These are phyloP conservation scores for Laticauda laticaudata DNA, from an alignment of 2,113 vertebrate species.

Conservation along the genomic window DNA sequence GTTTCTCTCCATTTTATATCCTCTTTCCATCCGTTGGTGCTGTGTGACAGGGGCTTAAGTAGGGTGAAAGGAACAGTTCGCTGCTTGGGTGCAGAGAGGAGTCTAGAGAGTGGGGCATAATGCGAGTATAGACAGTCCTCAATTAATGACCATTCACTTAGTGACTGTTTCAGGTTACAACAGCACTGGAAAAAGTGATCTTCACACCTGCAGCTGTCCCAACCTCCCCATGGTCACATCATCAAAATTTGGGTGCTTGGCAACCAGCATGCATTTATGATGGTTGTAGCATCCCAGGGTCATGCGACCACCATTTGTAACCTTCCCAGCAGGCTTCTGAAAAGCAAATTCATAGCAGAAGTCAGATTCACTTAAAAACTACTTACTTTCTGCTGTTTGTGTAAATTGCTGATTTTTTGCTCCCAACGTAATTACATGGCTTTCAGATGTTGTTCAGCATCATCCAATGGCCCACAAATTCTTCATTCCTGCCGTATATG, in stretches of 20 bases:
- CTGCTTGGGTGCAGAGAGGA: neutral
- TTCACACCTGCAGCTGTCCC: neutral
- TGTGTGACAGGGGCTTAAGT: too few relatives aligned
- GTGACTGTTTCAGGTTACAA: neutral
- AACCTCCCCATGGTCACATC: neutral
- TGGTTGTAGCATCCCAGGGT: neutral
- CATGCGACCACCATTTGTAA: neutral
- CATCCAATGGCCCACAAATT: neutral
- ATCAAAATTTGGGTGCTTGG: neutral
- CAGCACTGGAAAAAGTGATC: neutral
- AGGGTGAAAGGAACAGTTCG: too few relatives aligned
- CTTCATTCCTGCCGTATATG: neutral
- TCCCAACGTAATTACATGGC: neutral
- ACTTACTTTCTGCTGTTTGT: neutral
- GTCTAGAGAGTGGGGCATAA: neutral
- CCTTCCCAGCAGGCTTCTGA: neutral
- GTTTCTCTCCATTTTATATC: too few relatives aligned
- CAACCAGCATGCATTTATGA: neutral
- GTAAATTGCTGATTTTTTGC: neutral
- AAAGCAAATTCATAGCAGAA: neutral
- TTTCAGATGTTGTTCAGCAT: neutral
- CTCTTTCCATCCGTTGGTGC: too few relatives aligned
- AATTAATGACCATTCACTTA: neutral
- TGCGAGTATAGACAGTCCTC: neutral
- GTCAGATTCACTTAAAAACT: neutral